Evolutionary conservation across 2,113 vertebrate species (phyloP), one percentile per base, ranked within the genome.

Genomic region (Psettodes erumei): DNA sequence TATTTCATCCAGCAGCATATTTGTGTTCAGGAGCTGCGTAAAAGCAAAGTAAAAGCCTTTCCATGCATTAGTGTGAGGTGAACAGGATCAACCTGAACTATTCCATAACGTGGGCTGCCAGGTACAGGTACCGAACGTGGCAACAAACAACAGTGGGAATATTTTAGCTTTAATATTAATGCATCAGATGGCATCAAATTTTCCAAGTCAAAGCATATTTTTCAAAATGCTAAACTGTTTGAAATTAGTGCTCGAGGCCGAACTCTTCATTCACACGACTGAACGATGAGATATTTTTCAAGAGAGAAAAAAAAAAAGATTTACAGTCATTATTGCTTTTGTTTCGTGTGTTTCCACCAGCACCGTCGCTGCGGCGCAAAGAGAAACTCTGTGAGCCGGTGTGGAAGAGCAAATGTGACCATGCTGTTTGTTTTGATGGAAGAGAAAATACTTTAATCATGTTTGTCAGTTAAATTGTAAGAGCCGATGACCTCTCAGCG

Each of bases 391-490:
- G 18, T 10, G 37, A 27, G 1, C 13, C 11, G 37, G 45, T 21
- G 13, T 47, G 27, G 13, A 32, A 51, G 53, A 50, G 23, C 53
- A 33, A 18, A 77, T 64, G n/a, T 11, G 8, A 48, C 28, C 18
- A 18, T 28, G 74, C 51, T 67, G 50, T 59, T 45, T 3, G 33
- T n/a, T 48, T 21, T 30, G 61, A 66, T 18, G 78, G 33, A 66
- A 42, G 15, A 65, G 30, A 78, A 75, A 56, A 38, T 30, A 28
- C 59, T 71, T 51, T 13, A 59, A 65, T 70, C 28, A 54, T 56
- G 54, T 56, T 28, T 51, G 38, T 70, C 69, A 58, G 64, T 62
- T 27, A 53, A 62, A 66, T 25, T 21, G 37, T 42, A 54, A 43
- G 48, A 77, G 55, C 7, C 28, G 43, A 43, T 76, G 59, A 81